These are phyloP conservation scores for Dasypolia templi DNA, from an alignment of 2,888 invertebrate species.

Conservation along the genomic window DNA sequence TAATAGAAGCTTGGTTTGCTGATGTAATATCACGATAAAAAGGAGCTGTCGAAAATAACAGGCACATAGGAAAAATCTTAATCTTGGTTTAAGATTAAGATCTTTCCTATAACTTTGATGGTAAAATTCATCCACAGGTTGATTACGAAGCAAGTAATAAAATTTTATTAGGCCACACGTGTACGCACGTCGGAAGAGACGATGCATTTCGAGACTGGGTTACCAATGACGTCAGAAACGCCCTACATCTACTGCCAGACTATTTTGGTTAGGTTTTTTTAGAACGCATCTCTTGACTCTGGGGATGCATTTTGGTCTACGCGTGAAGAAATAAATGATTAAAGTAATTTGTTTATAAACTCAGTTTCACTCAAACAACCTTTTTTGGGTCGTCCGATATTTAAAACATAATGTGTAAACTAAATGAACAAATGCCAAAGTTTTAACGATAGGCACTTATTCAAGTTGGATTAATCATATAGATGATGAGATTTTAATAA, in stretches of 20 bases:
- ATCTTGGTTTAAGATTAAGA: conserved; percentile 28
- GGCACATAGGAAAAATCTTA: too few relatives aligned
- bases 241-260: conserved; percentile 76
- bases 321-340: conserved; percentile 50
- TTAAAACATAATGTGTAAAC: background rate
- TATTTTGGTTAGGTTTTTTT: conserved; percentile 68
- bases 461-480: conserved; percentile 12
- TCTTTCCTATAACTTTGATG: conserved; percentile 20
- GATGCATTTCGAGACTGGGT: conserved; percentile 79
- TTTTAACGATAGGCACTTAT: background rate
- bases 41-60: background rate
- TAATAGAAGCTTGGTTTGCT: background rate
- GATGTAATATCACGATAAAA: conserved; percentile 13
- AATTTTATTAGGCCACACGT: conserved; percentile 78
- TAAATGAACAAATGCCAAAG: background rate
- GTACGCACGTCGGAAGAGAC: conserved; percentile 77
- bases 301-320: conserved; percentile 50
- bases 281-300: conserved; percentile 59
- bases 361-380: background rate
- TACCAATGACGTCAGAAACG: conserved; percentile 83
- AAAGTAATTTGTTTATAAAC: background rate
- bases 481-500: background rate
- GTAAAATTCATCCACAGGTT: conserved; percentile 38
- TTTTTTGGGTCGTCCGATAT: background rate
- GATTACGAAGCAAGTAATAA: conserved; percentile 64